A percentile compares a stretch with the other conserved stretches of the same genome.
Evolutionary conservation across 2,888 invertebrate species (phyloP).

Genomic region (Desoria tigrina): DNA sequence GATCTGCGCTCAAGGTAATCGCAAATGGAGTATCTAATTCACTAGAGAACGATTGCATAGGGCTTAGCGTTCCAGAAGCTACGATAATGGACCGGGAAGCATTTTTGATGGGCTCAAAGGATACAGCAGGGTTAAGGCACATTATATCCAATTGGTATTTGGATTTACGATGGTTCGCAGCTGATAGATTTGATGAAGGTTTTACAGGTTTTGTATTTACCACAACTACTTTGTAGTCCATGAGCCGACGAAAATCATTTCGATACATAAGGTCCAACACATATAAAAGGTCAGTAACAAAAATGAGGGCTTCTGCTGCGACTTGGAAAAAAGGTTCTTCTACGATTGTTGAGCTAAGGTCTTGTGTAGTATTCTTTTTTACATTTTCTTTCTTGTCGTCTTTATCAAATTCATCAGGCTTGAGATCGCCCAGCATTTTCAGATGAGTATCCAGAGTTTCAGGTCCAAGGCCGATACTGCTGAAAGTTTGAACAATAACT

Average conservation of each 20-base stretch:
- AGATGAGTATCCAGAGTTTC: too few relatives aligned
- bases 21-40: conserved; percentile 40
- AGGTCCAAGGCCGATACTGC: too few relatives aligned
- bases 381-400: too few relatives aligned
- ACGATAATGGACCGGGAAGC: conserved; percentile 42
- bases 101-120: conserved; percentile 35
- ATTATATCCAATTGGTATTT: conserved; percentile 27
- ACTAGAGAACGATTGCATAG: conserved; percentile 36
- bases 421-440: too few relatives aligned
- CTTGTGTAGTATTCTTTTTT: too few relatives aligned
- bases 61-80: conserved; percentile 47
- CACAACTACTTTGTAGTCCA: not conserved
- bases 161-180: not conserved
- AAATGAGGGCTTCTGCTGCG: not conserved
- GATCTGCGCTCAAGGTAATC: conserved; percentile 32
- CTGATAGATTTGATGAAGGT: not conserved
- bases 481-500: too few relatives aligned
- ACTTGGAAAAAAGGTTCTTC: not conserved
- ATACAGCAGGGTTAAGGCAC: conserved; percentile 49
- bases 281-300: not conserved
- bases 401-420: too few relatives aligned
- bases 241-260: not conserved
- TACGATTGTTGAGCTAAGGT: not conserved
- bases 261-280: not conserved
- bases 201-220: not conserved